Evolutionary conservation across 37 sponge, comb jelly and placozoan genomes (phyloP).

Genomic region (Spongilla lacustris): DNA sequence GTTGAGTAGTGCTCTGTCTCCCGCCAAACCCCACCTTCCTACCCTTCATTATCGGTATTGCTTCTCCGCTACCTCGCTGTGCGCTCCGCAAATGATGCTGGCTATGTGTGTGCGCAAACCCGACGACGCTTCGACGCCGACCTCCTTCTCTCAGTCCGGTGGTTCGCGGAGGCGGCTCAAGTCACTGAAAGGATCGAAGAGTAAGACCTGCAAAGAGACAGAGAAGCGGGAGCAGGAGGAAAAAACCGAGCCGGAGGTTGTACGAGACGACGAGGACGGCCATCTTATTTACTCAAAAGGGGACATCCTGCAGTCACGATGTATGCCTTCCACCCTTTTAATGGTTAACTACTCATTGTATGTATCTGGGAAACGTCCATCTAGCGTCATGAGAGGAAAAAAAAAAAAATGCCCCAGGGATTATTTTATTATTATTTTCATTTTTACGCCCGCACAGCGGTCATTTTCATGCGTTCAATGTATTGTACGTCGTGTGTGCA

Average conservation of each 20-base stretch:
- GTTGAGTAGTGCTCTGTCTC: conserved; percentile 6
- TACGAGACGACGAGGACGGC: conserved; percentile 87
- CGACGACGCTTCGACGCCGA: conserved; percentile 36
- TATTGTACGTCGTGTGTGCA: too few relatives aligned
- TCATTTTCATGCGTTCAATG: too few relatives aligned
- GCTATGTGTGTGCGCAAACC: conserved; percentile 84
- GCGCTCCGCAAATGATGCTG: conserved; percentile 48
- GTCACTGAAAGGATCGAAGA: conserved; percentile 19
- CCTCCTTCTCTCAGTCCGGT: conserved; percentile 7
- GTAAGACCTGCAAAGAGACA: conserved; percentile 17
- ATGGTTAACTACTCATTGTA: too few relatives aligned
- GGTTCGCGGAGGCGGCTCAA: conserved; percentile 8
- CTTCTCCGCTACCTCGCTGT: neutral
- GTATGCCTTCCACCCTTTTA: conserved; percentile 34
- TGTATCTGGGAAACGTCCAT: too few relatives aligned
- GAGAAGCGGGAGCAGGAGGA: neutral
- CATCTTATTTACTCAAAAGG: conserved; percentile 89
- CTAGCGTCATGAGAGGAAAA: too few relatives aligned
- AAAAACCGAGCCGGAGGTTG: conserved; percentile 38
- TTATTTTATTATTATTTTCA: too few relatives aligned
- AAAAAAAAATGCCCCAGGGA: too few relatives aligned
- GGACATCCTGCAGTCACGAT: conserved; percentile 77
- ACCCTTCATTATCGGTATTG: neutral
- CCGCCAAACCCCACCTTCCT: neutral
- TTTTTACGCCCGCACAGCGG: too few relatives aligned